Conservation (phyloP, 2,888 invertebrate genomes). For the Villa cingulata region DNA sequence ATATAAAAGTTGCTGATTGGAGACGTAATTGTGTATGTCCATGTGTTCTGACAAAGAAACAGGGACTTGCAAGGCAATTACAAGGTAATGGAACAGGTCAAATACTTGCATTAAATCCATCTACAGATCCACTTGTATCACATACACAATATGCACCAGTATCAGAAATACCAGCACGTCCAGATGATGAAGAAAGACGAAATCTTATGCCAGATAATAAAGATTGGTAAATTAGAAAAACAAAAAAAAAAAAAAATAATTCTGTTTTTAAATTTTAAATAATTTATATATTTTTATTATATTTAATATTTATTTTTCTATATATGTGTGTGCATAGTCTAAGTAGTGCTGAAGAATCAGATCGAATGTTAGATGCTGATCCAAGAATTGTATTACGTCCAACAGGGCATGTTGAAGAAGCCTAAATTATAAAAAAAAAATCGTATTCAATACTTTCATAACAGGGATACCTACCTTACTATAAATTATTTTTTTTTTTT, state of each 20-base stretch:
- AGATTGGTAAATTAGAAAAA: conserved; percentile 52
- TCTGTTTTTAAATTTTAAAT: no score
- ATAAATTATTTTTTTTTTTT: no score
- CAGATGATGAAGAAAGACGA: conserved; percentile 50
- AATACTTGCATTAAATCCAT: conserved; percentile 55
- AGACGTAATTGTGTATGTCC: conserved; percentile 29
- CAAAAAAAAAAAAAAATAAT: no score
- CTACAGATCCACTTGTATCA: conserved; percentile 59
- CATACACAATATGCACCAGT: conserved; percentile 61
- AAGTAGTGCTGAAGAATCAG: conserved; percentile 58
- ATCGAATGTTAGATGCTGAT: conserved; percentile 60
- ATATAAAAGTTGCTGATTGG: conserved; percentile 27
- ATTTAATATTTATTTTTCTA: no score
- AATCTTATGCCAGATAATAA: conserved; percentile 63
- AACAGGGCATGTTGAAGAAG: conserved; percentile 47
- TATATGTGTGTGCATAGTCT: conserved; percentile 39
- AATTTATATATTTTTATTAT: no score
- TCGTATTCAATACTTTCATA: no score
- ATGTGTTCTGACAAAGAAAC: conserved; percentile 25
- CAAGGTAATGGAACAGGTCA: conserved; percentile 37
- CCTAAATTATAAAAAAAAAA: conserved; percentile 20
- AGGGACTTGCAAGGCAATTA: conserved; percentile 26
- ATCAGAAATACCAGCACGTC: conserved; percentile 54
- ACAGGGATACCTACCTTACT: no score
- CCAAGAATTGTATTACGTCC: conserved; percentile 51